Evolutionary conservation across 23 tunicate species (phyloP).

Genomic region (Trididemnum clinides): DNA sequence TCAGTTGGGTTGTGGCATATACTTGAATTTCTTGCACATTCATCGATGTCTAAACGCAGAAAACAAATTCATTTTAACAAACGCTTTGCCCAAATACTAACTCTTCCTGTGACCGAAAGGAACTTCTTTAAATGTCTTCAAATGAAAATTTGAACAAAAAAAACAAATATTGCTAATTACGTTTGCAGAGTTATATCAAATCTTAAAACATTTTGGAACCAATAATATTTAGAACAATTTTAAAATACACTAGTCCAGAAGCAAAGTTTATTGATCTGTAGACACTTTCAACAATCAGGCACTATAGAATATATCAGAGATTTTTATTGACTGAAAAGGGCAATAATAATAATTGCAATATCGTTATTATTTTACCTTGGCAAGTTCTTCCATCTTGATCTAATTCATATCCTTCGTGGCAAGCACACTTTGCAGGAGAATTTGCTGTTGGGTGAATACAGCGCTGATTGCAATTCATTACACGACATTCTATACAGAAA

Average conservation of each 20-base stretch:
- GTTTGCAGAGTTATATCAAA: neutral
- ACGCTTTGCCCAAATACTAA: neutral
- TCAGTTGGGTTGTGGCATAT: neutral
- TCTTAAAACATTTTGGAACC: neutral
- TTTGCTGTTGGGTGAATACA: neutral
- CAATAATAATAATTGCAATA: too few relatives aligned
- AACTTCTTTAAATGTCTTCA: neutral
- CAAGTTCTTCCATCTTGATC: neutral
- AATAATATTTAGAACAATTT: too few relatives aligned
- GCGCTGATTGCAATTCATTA: neutral
- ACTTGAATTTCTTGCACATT: neutral
- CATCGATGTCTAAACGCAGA: neutral
- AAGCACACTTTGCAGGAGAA: neutral
- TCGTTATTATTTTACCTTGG: neutral
- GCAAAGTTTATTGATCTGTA: too few relatives aligned
- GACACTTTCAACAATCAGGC: too few relatives aligned
- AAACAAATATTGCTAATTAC: neutral
- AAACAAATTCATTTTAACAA: neutral
- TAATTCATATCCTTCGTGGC: neutral
- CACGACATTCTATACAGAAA: neutral
- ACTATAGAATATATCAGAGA: too few relatives aligned
- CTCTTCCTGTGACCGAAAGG: conserved; percentile 3
- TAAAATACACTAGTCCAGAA: too few relatives aligned
- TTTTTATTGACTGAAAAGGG: too few relatives aligned
- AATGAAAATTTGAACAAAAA: neutral